A percentile compares a stretch with the other conserved stretches of the same genome.
phyloP scores from a whole-genome alignment of 2,888 invertebrate species.

The Piscicola geometra region DNA sequence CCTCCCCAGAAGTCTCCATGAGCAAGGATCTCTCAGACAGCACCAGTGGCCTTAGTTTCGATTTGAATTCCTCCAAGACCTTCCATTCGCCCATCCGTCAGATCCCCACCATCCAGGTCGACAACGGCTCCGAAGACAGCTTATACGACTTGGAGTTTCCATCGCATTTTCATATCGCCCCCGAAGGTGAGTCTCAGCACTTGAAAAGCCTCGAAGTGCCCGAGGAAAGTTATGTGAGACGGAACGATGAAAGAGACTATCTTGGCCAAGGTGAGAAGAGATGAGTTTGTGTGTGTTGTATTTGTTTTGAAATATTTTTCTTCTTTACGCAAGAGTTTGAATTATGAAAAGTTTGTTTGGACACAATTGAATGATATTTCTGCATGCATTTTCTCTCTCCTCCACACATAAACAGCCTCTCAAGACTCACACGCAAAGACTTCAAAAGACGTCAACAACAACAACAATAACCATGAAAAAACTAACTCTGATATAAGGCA shows the following conservation, averaged over 20 bases:
- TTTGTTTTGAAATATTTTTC: neutral
- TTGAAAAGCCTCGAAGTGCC: neutral
- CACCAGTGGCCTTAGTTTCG: constrained; percentile 2
- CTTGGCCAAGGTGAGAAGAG: too few species aligned
- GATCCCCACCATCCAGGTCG: neutral
- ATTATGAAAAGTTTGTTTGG: neutral
- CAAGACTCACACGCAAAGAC: neutral
- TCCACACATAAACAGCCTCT: too few species aligned
- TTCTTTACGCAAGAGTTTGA: neutral
- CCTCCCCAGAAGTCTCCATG: constrained; percentile 24
- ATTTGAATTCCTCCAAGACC: neutral
- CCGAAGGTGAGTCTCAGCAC: neutral
- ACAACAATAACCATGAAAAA: too few species aligned
- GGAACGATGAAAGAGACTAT: too few species aligned
- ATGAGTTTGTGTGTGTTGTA: too few species aligned
- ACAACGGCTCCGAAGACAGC: neutral
- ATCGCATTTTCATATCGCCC: neutral
- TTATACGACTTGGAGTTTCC: neutral
- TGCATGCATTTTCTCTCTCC: too few species aligned
- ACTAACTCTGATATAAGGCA: too few species aligned
- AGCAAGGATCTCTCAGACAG: constrained; percentile 4
- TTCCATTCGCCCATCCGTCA: neutral
- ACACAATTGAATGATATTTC: too few species aligned
- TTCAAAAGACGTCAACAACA: neutral
- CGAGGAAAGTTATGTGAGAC: neutral